Base-by-base conservation (phyloP, 2,797 vertebrate genomes). In the Harpagifer antarcticus region DNA sequence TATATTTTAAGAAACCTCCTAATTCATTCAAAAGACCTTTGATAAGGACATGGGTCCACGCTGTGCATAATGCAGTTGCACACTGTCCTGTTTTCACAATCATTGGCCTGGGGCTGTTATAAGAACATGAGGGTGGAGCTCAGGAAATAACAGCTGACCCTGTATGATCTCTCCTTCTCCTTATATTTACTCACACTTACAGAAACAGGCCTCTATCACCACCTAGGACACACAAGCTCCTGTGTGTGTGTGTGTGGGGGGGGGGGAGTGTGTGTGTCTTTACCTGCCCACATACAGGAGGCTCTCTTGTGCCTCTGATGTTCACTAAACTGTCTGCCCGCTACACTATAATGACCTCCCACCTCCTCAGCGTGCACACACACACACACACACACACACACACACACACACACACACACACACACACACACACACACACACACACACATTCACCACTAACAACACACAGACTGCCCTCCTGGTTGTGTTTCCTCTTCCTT, bases 141-240 rank as follows among this genome's bases (percentile, higher is more conserved):
- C 89, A 92, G 94, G 91, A 94, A 95, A 94, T 93, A 77, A 94
- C 90, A 89, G 86, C 89, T 95, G 94, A 95, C 94, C 93, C 87
- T 63, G 79, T 81, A 76, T 89, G 88, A 91, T 93, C 88, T 86
- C 90, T 77, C 87, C 80, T 83, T 92, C 83, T 77, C 88, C 83
- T 88, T 88, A 91, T 83, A 91, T 90, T 86, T 76, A 86, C 91
- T 79, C 79, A 72, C 86, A 90, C 85, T 88, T 77, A 81, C 71
- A 83, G 43, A 88, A 52, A 81, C 52, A 79, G 74, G 64, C 62
- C 77, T 55, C 67, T 65, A 59, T 73, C 66, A 37, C 68, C 58
- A 72, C 80, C 60, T 50, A 68, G 49, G 81, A 85, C 76, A 71
- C 73, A 68, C 43, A 9, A 6, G 0, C 0, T 0, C 78, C 45